phyloP scores from a whole-genome alignment of 1,140 invertebrate species.

The Chrysoperla carnea region DNA sequence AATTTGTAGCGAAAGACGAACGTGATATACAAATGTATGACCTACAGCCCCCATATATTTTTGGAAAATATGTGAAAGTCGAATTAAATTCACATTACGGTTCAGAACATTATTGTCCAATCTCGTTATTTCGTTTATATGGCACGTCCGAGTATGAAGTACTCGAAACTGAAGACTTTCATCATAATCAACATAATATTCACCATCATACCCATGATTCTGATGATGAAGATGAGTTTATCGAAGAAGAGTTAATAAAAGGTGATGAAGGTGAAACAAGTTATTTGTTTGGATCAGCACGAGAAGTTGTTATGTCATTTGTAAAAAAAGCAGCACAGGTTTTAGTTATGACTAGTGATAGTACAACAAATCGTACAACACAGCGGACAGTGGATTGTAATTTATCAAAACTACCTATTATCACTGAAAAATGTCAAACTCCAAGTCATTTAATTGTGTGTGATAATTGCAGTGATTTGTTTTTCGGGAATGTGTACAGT shows the following conservation, averaged over 20 bases:
- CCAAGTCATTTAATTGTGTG: constrained; percentile 52
- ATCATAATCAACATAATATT: constrained; percentile 24
- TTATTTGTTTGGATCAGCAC: constrained; percentile 68
- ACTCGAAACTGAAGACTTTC: constrained; percentile 49
- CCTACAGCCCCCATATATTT: constrained; percentile 49
- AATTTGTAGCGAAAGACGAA: constrained; percentile 74
- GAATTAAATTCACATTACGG: constrained; percentile 89
- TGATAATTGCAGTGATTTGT: constrained; percentile 45
- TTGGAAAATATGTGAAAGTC: constrained; percentile 86
- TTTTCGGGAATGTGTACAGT: constrained; percentile 42
- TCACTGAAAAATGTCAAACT: constrained; percentile 33
- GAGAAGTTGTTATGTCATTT: constrained; percentile 70
- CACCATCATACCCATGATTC: constrained; percentile 27
- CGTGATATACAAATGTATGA: constrained; percentile 76
- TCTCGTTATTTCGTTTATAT: constrained; percentile 80
- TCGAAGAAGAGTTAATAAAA: constrained; percentile 24
- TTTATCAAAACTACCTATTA: constrained; percentile 13
- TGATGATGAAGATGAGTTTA: constrained; percentile 44
- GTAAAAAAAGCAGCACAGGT: constrained; percentile 76
- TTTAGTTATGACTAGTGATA: constrained; percentile 46
- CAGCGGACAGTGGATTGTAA: neutral
- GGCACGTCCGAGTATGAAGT: constrained; percentile 85
- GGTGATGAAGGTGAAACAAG: constrained; percentile 24
- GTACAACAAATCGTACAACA: constrained; percentile 18
- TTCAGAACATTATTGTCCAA: constrained; percentile 91